Conservation (phyloP, 2,797 vertebrate species). For the Lepus townsendii region DNA sequence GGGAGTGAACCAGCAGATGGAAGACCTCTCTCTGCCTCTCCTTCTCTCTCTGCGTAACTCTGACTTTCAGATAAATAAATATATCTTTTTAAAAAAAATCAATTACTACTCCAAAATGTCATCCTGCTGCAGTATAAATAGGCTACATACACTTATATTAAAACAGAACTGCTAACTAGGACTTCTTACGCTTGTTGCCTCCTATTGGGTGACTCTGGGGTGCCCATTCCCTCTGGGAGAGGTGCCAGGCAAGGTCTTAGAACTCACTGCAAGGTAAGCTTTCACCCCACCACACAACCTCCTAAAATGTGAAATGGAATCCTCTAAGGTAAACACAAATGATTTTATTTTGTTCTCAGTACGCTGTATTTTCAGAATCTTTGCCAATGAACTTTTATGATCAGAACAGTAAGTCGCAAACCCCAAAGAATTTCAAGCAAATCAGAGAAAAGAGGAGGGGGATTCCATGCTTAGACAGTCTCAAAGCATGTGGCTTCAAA, state of each 20-base stretch:
- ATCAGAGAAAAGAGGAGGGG: background rate
- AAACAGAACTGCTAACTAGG: background rate
- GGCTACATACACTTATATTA: background rate
- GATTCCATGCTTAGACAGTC: background rate
- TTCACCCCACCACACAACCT: too few relatives aligned
- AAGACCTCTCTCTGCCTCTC: too few relatives aligned
- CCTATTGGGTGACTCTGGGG: background rate
- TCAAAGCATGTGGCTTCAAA: slow-evolving; percentile 41
- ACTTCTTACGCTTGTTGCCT: background rate
- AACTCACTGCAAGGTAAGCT: background rate
- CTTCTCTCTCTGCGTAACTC: too few relatives aligned
- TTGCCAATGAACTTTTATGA: slow-evolving; percentile 40
- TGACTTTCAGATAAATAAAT: too few relatives aligned
- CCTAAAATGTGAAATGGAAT: background rate
- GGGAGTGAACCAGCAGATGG: too few relatives aligned
- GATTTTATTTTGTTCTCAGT: background rate
- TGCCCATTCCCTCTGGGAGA: background rate
- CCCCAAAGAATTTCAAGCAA: slow-evolving; percentile 38
- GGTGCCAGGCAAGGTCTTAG: background rate
- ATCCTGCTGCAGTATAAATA: background rate
- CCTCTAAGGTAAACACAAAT: background rate
- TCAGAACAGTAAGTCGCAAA: background rate
- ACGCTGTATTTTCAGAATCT: slow-evolving; percentile 54
- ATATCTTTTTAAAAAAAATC: background rate
- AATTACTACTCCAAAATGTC: background rate